Conservation (phyloP, 2,797 vertebrate species). For the Hippocampus kuda region DNA sequence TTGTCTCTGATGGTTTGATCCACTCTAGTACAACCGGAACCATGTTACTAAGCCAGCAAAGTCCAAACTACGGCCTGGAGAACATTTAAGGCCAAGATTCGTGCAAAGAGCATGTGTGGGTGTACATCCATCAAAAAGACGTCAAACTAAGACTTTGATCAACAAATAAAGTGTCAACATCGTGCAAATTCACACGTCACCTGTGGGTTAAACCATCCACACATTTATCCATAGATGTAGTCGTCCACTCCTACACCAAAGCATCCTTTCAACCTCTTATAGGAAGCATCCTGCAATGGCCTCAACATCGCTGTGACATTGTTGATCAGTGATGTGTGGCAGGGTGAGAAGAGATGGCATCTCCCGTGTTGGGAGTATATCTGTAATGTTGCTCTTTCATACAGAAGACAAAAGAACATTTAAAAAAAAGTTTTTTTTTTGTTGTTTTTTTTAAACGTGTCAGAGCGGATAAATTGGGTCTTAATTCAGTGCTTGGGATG, state of each 20-base stretch:
- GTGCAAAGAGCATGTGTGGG: neutral
- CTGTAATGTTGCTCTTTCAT: neutral
- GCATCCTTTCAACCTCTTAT: neutral
- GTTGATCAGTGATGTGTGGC: neutral
- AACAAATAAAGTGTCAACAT: too few relatives aligned
- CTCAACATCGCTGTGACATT: neutral
- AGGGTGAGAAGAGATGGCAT: neutral
- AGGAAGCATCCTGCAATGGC: neutral
- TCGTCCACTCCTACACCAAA: neutral
- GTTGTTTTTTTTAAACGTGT: neutral
- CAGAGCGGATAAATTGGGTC: constrained; percentile 1
- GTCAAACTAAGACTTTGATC: neutral
- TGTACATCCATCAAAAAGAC: neutral
- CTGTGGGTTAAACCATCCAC: neutral
- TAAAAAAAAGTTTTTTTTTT: too few relatives aligned
- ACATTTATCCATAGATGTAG: neutral
- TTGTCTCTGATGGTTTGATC: too few relatives aligned
- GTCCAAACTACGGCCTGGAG: too few relatives aligned
- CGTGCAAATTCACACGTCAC: neutral
- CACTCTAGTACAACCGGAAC: too few relatives aligned
- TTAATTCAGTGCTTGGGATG: constrained; percentile 5
- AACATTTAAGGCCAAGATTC: neutral
- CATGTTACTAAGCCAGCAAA: too few relatives aligned
- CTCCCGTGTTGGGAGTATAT: neutral
- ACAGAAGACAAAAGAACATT: neutral